Base-by-base conservation (phyloP, 2,888 invertebrate species). In the Lepidochrysops patricia region DNA sequence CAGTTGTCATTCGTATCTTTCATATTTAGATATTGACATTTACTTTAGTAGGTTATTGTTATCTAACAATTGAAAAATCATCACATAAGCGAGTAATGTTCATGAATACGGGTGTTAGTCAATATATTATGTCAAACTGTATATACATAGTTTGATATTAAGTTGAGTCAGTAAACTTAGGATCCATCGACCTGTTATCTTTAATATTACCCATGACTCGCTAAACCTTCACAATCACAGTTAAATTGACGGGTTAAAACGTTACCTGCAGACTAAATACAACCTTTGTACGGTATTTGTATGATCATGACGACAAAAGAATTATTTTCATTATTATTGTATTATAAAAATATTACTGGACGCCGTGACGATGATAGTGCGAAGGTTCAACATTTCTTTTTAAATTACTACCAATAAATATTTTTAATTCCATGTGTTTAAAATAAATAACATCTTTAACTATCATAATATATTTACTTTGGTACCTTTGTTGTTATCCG, bases 281-380 rank as follows among this genome's bases (percentile, higher is more conserved):
- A 29, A 15, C 35, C 50, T 27, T 32, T 9, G 32, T 29, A 12
- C 13, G 13, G 29, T 50, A 58, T 50, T 62, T 50, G 63, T 63
- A 64, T 61, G 26, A 61, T 66, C 66, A 62, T 59, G 61, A 58
- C 58, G 63, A 66, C 63, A 62, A 66, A 65, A 63, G 60, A 60
- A 58, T 62, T 61, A 4, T 2, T 26, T 61, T n/a, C n/a, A n/a
- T n/a, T 58, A 57, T 63, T n/a, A 43, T 60, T 63, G 52, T 61
- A 60, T 48, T 35, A 58, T 58, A 52, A 26, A 26, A 34, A 58
- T 52, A 48, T 25, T 23, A 34, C 13, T 48, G 60, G 58, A 37
- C 37, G 58, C 13, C 43, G 57, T 63, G 66, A 64, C 57, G 63
- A 62, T 60, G 62, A 63, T 49, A 58, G 50, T 13, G 58, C 58